Base-by-base conservation (phyloP, 1,140 invertebrate genomes). In the Bombus ignitus region DNA sequence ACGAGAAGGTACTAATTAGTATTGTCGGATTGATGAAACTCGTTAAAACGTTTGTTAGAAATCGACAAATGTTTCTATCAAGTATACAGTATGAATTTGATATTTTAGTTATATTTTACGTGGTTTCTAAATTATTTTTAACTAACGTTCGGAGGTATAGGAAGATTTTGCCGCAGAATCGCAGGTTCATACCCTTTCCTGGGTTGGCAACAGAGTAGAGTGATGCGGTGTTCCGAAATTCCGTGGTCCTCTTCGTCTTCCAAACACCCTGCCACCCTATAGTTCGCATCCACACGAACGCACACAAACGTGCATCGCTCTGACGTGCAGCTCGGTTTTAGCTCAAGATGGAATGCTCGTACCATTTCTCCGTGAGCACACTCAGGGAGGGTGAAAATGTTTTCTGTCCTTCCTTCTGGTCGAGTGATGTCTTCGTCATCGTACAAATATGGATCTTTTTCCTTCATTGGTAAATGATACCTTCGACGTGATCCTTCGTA, bases 181-280 rank as follows among this genome's bases (percentile, higher is more conserved):
- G 57, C 73, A 68, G 80, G 86, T 68, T 89, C 62, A 73, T 89
- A 94, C 88, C 92, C 88, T 87, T 93, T 83, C 85, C 89, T 90
- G 83, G 85, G 66, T 79, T 71, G 87, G 80, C 88, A 88, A 84
- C 89, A 83, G 90, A 87, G 88, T 84, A 87, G 89, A 89, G 83
- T 87, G 88, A 93, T 93, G 91, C 90, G 91, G 91, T 94, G 91
- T 92, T 94, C 92, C 89, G 90, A 93, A 94, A 92, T 91, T 92
- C 92, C 76, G 89, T 78, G 90, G 90, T 93, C 91, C 93, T 93
- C 91, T 93, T 92, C 92, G 91, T 93, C 92, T 93, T 92, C 89
- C 86, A 88, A 94, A 94, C 91, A 93, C 91, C 91, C 92, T 90
- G 88, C 88, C 90, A 91, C 89, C 87, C 89, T 83, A 89, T 83